These are phyloP conservation scores for Linepithema humile DNA, from an alignment of 1,140 invertebrate genomes.

Conservation along the genomic window DNA sequence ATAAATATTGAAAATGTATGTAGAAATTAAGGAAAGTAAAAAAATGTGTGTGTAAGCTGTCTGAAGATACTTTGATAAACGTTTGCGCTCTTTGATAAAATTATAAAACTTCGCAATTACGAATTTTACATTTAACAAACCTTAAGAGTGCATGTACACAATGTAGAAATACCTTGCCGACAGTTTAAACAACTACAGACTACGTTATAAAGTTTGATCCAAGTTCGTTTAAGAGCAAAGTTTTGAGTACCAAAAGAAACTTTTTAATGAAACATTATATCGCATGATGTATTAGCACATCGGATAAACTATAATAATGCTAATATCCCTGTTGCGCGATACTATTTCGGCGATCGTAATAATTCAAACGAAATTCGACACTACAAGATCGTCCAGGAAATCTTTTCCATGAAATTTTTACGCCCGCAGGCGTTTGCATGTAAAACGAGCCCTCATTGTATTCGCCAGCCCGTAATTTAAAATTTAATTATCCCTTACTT, in stretches of 20 bases:
- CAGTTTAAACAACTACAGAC: slow-evolving; percentile 29
- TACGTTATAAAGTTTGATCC: slow-evolving; percentile 16
- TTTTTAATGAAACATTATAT: slow-evolving; percentile 55
- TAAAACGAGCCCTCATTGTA: not conserved
- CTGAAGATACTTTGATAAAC: not conserved
- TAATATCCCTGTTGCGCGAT: not conserved
- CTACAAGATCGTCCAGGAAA: not conserved
- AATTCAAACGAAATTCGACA: not conserved
- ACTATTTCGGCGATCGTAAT: not conserved
- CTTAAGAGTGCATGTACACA: not conserved
- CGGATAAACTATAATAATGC: slow-evolving; percentile 39
- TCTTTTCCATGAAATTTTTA: not conserved
- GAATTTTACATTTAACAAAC: slow-evolving; percentile 15
- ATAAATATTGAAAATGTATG: not conserved
- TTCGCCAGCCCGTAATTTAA: not conserved
- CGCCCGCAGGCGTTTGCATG: not conserved
- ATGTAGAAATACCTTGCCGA: not conserved
- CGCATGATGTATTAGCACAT: slow-evolving; percentile 41
- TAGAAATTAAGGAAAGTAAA: too few relatives aligned
- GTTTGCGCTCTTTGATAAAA: not conserved
- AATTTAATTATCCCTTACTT: slow-evolving; percentile 9
- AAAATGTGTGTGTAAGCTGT: too few relatives aligned
- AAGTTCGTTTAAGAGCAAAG: slow-evolving; percentile 44
- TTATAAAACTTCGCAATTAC: not conserved
- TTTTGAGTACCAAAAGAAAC: slow-evolving; percentile 10